Conservation (phyloP, 1,140 invertebrate genomes). For the Watersipora subatra region DNA sequence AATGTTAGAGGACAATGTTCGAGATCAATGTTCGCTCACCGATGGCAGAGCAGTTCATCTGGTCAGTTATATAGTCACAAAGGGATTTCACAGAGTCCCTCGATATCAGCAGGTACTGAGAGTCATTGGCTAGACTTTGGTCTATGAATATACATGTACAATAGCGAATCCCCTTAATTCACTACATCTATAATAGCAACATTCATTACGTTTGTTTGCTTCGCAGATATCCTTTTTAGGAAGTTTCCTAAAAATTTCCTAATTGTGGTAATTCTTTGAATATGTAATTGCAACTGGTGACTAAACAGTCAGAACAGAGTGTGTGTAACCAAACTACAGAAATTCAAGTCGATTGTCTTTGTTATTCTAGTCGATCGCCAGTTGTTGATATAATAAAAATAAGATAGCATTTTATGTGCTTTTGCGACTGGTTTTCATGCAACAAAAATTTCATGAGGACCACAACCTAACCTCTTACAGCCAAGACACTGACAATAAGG, state of each 20-base stretch:
- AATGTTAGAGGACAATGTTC: no score
- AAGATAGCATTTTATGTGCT: no score
- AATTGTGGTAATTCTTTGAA: constrained; percentile 12
- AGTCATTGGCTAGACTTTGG: constrained; percentile 58
- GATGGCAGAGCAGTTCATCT: constrained; percentile 31
- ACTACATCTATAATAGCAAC: no score
- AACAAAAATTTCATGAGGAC: not conserved
- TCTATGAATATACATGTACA: not conserved
- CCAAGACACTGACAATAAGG: not conserved
- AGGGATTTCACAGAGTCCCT: constrained; percentile 58
- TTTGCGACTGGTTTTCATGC: no score
- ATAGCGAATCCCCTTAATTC: not conserved
- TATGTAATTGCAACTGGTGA: not conserved
- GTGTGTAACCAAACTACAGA: not conserved
- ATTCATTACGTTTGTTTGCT: no score
- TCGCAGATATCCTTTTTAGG: no score
- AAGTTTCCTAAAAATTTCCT: not conserved
- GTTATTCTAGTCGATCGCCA: no score
- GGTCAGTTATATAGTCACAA: constrained; percentile 44
- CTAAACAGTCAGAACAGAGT: not conserved
- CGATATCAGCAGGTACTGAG: constrained; percentile 71
- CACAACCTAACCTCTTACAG: no score
- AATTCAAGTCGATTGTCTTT: no score
- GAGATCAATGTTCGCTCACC: not conserved
- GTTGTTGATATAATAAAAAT: no score